Conservation (phyloP, 2,888 invertebrate genomes). For the Crepidodera aurea region DNA sequence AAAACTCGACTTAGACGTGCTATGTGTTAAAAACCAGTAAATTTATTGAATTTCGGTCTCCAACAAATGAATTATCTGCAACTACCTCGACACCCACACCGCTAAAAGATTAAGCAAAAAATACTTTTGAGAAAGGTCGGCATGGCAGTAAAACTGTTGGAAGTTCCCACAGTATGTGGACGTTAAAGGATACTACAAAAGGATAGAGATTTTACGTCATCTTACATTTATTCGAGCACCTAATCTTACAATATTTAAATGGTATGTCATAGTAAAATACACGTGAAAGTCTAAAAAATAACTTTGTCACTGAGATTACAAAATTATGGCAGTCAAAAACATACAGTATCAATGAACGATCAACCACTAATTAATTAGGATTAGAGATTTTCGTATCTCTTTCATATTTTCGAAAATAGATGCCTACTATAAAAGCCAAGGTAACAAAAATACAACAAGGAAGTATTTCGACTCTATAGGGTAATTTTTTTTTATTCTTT, state of each 20-base stretch:
- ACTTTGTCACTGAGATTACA: slow-evolving; percentile 39
- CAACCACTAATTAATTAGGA: slow-evolving; percentile 38
- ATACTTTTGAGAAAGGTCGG: no score
- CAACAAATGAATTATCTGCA: no score
- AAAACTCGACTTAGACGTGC: no score
- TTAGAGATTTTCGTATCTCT: slow-evolving; percentile 23
- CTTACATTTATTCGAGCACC: slow-evolving; percentile 10
- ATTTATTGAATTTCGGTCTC: no score
- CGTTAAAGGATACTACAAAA: no score
- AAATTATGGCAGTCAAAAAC: slow-evolving; percentile 47
- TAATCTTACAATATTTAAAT: slow-evolving; percentile 18
- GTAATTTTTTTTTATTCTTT: not conserved
- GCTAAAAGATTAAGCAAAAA: no score
- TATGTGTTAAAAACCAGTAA: no score
- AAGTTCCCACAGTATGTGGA: no score
- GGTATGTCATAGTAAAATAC: slow-evolving; percentile 27
- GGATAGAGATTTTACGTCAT: slow-evolving; percentile 7
- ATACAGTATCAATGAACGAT: slow-evolving; percentile 4
- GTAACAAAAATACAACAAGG: slow-evolving; percentile 49
- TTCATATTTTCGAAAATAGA: slow-evolving; percentile 42
- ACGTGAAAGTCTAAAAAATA: slow-evolving; percentile 43
- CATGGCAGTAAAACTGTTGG: no score
- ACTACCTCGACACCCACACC: no score
- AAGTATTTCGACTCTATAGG: slow-evolving; percentile 35
- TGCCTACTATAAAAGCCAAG: slow-evolving; percentile 45